Percentiles rank a stretch among this genome's conserved stretches.
These are phyloP conservation scores for Atherinomorus stipes DNA, from an alignment of 2,113 vertebrate species.

Conservation along the genomic window DNA sequence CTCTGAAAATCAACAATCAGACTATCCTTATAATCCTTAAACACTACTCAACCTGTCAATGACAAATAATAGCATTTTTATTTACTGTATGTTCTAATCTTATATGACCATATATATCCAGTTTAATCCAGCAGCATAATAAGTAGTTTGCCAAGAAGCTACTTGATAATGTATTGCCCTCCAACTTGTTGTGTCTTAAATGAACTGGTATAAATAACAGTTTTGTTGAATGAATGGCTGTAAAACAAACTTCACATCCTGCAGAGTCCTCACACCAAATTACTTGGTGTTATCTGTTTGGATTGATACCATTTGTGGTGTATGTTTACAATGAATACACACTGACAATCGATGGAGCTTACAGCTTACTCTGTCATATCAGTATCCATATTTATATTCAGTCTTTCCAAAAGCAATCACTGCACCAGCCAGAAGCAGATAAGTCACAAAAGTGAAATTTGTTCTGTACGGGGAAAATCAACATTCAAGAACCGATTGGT, in stretches of 20 bases:
- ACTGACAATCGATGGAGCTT: conserved; percentile 9
- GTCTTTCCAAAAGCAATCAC: conserved; percentile 37
- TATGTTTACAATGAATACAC: conserved; percentile 16
- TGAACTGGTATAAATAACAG: neutral
- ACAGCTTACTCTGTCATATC: conserved; percentile 30
- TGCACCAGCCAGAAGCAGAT: conserved; percentile 35
- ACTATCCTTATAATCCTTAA: no score
- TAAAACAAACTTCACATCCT: conserved; percentile 1
- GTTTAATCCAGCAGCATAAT: no score
- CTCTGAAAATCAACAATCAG: no score
- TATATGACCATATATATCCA: no score
- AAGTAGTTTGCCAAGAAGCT: no score
- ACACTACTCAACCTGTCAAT: no score
- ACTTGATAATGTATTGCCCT: no score
- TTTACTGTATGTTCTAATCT: no score
- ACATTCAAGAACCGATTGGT: conserved; percentile 59
- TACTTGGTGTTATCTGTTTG: neutral
- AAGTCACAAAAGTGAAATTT: conserved; percentile 46
- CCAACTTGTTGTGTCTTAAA: neutral
- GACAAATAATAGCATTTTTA: no score
- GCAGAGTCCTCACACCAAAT: neutral
- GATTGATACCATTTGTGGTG: conserved; percentile 11
- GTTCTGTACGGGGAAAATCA: conserved; percentile 49
- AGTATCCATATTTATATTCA: conserved; percentile 48
- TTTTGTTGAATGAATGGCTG: no score